A percentile compares a stretch with the other conserved stretches of the same genome.
These are phyloP conservation scores for Pipistrellus pygmaeus DNA, from an alignment of 2,797 vertebrate genomes.

Conservation along the genomic window DNA sequence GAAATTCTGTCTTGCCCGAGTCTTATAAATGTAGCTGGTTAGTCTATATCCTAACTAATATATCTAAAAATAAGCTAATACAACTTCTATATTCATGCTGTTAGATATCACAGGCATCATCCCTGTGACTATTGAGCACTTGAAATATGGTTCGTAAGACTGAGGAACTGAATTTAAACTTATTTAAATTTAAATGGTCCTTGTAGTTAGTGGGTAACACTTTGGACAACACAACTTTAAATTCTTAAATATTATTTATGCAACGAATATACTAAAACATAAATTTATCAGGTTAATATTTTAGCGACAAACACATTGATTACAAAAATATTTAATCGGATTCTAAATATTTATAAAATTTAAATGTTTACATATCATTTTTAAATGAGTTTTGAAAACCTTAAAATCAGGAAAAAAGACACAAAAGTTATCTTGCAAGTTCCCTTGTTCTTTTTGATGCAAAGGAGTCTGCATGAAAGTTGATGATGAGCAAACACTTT, in stretches of 20 bases:
- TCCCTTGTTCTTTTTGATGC: conserved; percentile 3
- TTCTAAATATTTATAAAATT: conserved; percentile 29
- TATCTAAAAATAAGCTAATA: not conserved
- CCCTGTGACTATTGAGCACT: not conserved
- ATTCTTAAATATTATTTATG: not conserved
- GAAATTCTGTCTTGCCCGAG: not conserved
- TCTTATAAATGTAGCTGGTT: not conserved
- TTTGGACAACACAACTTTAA: not conserved
- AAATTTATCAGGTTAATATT: conserved; percentile 5
- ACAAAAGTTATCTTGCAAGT: not conserved
- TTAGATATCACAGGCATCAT: not conserved
- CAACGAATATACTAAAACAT: not conserved
- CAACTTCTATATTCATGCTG: not conserved
- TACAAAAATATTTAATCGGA: not conserved
- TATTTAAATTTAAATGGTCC: not conserved
- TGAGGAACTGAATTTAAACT: not conserved
- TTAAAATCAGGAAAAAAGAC: conserved; percentile 1
- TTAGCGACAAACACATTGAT: conserved; percentile 4
- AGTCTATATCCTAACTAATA: not conserved
- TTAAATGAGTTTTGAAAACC: not conserved
- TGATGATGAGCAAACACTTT: not conserved
- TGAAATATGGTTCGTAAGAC: not conserved
- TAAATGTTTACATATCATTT: not conserved
- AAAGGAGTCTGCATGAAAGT: not conserved
- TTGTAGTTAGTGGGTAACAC: not conserved